A percentile compares a stretch with the other conserved stretches of the same genome.
These are phyloP conservation scores for Temnothorax ravouxi DNA, from an alignment of 2,888 invertebrate genomes.

Conservation along the genomic window DNA sequence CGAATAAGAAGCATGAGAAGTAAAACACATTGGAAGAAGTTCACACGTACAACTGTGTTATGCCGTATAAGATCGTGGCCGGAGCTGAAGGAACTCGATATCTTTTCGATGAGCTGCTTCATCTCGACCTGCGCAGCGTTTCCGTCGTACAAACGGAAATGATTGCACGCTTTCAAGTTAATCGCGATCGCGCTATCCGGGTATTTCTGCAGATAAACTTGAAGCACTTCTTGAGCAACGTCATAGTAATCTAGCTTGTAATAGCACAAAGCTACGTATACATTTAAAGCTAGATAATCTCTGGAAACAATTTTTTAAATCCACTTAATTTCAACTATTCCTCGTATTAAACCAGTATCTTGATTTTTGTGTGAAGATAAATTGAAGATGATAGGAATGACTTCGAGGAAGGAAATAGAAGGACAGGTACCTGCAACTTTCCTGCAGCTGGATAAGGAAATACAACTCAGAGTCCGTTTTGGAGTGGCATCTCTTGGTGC, in stretches of 20 bases:
- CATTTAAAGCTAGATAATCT: constrained; percentile 96
- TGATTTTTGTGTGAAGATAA: background rate
- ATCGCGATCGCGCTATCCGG: constrained; percentile 98
- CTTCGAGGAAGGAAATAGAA: background rate
- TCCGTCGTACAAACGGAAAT: constrained; percentile 96
- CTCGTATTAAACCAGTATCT: background rate
- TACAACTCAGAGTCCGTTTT: constrained; percentile 59
- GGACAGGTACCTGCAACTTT: constrained; percentile 68
- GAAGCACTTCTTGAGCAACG: constrained; percentile 98
- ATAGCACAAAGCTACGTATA: constrained; percentile 98
- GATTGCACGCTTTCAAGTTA: constrained; percentile 96
- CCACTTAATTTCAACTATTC: background rate
- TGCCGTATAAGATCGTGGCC: constrained; percentile 97
- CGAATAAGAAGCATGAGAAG: background rate
- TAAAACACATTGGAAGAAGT: background rate
- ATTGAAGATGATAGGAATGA: background rate
- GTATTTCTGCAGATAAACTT: constrained; percentile 96
- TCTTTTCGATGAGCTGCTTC: constrained; percentile 91
- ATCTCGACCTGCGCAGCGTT: constrained; percentile 97
- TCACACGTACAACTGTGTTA: constrained; percentile 92
- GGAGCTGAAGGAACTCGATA: constrained; percentile 90
- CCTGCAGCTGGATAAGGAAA: constrained; percentile 67
- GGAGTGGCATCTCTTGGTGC: constrained; percentile 33
- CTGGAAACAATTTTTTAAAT: constrained; percentile 53
- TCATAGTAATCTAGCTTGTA: constrained; percentile 99